Evolutionary conservation across 2,797 vertebrate species (phyloP).

Genomic region (Menidia menidia): DNA sequence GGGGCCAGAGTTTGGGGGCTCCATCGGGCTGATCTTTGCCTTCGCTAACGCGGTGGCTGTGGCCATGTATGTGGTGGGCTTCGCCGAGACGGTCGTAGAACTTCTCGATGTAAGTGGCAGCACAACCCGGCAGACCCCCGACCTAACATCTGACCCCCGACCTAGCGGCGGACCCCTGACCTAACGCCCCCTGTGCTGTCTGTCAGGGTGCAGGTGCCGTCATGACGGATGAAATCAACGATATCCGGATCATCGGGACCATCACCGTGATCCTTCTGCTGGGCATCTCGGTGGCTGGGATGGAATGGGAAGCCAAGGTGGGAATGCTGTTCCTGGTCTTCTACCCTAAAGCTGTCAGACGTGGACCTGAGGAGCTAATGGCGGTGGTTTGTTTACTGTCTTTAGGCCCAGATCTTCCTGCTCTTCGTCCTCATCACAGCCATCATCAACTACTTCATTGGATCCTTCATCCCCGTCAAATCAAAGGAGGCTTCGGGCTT

Average conservation of each 20-base stretch:
- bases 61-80: constrained; percentile 99
- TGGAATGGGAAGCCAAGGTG: constrained; percentile 99
- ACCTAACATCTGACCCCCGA: no score
- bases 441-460: constrained; percentile 93
- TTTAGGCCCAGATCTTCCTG: constrained; percentile 95
- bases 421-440: constrained; percentile 91
- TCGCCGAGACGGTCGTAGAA: constrained; percentile 94
- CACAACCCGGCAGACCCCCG: no score
- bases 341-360: not conserved
- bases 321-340: not conserved
- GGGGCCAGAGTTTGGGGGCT: constrained; percentile 97
- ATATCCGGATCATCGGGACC: constrained; percentile 94
- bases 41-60: constrained; percentile 99
- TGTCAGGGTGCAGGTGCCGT: constrained; percentile 80
- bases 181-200: no score
- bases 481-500: constrained; percentile 89
- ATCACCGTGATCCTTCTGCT: constrained; percentile 93
- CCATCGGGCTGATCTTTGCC: constrained; percentile 97
- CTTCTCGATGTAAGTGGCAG: constrained; percentile 86
- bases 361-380: not conserved
- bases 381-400: not conserved
- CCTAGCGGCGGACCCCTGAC: no score
- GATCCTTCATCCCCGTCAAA: constrained; percentile 90
- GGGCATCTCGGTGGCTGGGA: constrained; percentile 96
- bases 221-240: constrained; percentile 91